Conservation (phyloP, 2,888 invertebrate species). For the Acanthacorydalis orientalis region DNA sequence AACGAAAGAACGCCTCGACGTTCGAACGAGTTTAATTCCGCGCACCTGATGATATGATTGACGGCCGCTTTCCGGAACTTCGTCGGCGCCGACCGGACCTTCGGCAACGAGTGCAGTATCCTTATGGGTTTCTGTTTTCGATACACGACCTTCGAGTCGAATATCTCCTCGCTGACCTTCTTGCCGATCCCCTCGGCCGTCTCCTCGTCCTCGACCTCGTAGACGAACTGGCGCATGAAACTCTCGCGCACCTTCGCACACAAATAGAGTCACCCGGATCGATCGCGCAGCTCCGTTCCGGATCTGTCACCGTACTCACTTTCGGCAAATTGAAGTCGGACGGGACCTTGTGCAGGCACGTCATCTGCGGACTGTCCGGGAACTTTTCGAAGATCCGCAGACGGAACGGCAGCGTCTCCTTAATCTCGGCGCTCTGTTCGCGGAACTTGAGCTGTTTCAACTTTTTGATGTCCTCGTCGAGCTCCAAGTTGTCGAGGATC, state of each 20-base stretch:
- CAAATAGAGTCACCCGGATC: constrained; percentile 1
- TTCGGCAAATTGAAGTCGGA: constrained; percentile 82
- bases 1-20: too few species aligned
- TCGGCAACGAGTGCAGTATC: constrained; percentile 65
- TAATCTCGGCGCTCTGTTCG: constrained; percentile 96
- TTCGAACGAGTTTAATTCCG: too few species aligned
- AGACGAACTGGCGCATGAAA: constrained; percentile 95
- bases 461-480: constrained; percentile 99
- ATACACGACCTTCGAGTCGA: constrained; percentile 59
- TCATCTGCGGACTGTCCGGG: constrained; percentile 98
- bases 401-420: constrained; percentile 89
- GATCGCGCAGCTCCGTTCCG: not conserved
- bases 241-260: constrained; percentile 73
- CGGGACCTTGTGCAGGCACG: constrained; percentile 82
- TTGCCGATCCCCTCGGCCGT: constrained; percentile 37
- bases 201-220: constrained; percentile 72
- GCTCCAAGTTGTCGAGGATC: constrained; percentile 95
- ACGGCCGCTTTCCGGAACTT: constrained; percentile 69
- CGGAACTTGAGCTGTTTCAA: constrained; percentile 92
- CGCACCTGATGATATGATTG: constrained; percentile 80
- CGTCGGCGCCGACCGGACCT: constrained; percentile 63
- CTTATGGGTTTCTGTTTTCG: constrained; percentile 71
- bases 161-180: constrained; percentile 39
- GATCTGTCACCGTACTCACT: constrained; percentile 30
- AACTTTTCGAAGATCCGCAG: constrained; percentile 95